A percentile compares a stretch with the other conserved stretches of the same genome.
Conservation (phyloP, 1,140 invertebrate genomes). For the Psilanteris sp. region DNA sequence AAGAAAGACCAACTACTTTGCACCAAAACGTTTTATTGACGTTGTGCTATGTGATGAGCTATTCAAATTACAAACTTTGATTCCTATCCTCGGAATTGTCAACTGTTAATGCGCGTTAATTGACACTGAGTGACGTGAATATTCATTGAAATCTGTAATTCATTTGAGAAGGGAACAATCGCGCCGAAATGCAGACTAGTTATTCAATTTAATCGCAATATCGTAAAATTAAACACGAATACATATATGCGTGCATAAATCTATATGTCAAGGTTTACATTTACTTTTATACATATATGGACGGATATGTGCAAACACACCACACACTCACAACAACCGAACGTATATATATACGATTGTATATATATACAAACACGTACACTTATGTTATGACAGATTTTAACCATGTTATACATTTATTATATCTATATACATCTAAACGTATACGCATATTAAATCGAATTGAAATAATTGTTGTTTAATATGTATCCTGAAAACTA, state of each 20-base stretch:
- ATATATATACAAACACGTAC: constrained; percentile 34
- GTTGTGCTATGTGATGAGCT: neutral
- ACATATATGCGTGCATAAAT: constrained; percentile 51
- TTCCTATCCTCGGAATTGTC: constrained; percentile 24
- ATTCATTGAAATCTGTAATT: constrained; percentile 10
- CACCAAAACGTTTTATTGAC: too few relatives aligned
- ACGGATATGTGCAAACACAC: constrained; percentile 54
- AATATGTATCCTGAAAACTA: constrained; percentile 55
- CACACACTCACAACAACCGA: too few relatives aligned
- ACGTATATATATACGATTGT: too few relatives aligned
- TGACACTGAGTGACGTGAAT: constrained; percentile 19
- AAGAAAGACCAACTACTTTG: too few relatives aligned
- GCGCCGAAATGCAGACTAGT: constrained; percentile 33
- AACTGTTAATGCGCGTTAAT: constrained; percentile 13
- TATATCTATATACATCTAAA: constrained; percentile 56
- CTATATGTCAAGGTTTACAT: constrained; percentile 24
- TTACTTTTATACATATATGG: constrained; percentile 42
- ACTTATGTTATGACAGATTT: constrained; percentile 48
- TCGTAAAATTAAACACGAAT: constrained; percentile 34
- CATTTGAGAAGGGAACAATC: neutral
- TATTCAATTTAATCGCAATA: constrained; percentile 43
- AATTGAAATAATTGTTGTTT: constrained; percentile 50
- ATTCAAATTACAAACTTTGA: constrained; percentile 13
- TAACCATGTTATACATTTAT: constrained; percentile 63
- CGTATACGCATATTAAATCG: constrained; percentile 50